These are phyloP conservation scores for Agriotes lineatus DNA, from an alignment of 2,888 invertebrate species.

Conservation along the genomic window DNA sequence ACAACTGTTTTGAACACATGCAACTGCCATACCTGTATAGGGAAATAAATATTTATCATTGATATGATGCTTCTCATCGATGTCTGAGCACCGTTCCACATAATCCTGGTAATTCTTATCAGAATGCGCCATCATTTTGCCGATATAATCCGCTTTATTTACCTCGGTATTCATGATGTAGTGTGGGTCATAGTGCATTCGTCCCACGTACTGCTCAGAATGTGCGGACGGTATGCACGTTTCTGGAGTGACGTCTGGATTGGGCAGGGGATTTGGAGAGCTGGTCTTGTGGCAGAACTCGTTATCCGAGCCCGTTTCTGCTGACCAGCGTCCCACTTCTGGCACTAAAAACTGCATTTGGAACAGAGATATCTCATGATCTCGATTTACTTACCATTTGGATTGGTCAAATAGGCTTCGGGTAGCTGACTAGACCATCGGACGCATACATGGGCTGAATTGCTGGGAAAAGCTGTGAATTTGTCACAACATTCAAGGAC, in stretches of 20 bases:
- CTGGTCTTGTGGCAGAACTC: conserved; percentile 74
- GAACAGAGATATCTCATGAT: too few species aligned
- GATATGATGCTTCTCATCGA: conserved; percentile 78
- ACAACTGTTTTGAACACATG: background rate
- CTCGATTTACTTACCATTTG: conserved; percentile 64
- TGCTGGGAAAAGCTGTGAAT: conserved; percentile 77
- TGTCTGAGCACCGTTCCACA: conserved; percentile 76
- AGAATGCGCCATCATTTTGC: conserved; percentile 60
- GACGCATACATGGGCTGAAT: conserved; percentile 73
- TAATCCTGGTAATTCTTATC: conserved; percentile 69
- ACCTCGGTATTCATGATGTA: conserved; percentile 56
- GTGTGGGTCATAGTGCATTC: conserved; percentile 60
- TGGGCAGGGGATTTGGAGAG: conserved; percentile 80
- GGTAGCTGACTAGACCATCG: conserved; percentile 79
- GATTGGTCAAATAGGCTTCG: conserved; percentile 72
- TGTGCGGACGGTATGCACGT: conserved; percentile 69
- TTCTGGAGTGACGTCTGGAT: conserved; percentile 81
- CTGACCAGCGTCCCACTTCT: conserved; percentile 79
- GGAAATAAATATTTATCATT: conserved; percentile 88
- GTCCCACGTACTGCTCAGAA: conserved; percentile 67
- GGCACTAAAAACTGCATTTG: conserved; percentile 60
- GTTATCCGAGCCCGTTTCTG: conserved; percentile 83
- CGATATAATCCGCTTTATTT: conserved; percentile 60
- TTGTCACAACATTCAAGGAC: conserved; percentile 73
- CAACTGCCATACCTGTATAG: conserved; percentile 75